Evolutionary conservation across 1,140 invertebrate species (phyloP), one percentile per base, ranked within the genome.

Genomic region (Holotrichia oblita): DNA sequence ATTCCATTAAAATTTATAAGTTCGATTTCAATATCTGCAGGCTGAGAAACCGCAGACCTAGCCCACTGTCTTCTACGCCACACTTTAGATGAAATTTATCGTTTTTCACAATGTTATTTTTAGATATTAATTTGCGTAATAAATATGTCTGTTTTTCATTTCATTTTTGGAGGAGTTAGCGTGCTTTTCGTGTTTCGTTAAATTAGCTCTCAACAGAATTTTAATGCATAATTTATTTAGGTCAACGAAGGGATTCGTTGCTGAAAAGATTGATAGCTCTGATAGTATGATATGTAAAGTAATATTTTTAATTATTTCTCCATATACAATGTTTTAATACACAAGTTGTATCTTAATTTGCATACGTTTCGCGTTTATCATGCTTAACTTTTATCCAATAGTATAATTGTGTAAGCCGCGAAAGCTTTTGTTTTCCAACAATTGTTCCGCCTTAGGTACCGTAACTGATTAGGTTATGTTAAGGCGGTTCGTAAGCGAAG

Each of bases 191-290:
- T 55, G 48, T 55, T 55, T 55, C 14, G 9, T 17, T 55, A 55
- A 55, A 55, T 55, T 55, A 55, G 17, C 48, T 55, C 48, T 55
- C 48, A 55, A 55, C 48, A 55, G 48, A 55, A 14, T n/a, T 55
- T 55, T 55, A 55, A 55, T 55, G 48, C 48, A 55, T 55, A 55
- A 55, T 55, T 55, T 55, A 55, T 55, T 55, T n/a, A n/a, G 48
- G 48, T 55, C 48, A 55, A 0, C 4, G 48, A 55, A 9, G 48
- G 48, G 14, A n/a, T 14, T n/a, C 14, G 14, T 55, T 55, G 48
- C 17, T n/a, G 48, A 55, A 55, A 17, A 55, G 48, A 55, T 55
- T 55, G 48, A 55, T 55, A 55, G 4, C 10, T 14, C 14, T 4
- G 48, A 55, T 55, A 55, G 17, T 55, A n/a, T 17, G 7, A 2